Percentiles rank a stretch among this genome's conserved stretches.
These are phyloP conservation scores for Drosophila lacertosa DNA, from an alignment of 1,140 invertebrate species.

Conservation along the genomic window DNA sequence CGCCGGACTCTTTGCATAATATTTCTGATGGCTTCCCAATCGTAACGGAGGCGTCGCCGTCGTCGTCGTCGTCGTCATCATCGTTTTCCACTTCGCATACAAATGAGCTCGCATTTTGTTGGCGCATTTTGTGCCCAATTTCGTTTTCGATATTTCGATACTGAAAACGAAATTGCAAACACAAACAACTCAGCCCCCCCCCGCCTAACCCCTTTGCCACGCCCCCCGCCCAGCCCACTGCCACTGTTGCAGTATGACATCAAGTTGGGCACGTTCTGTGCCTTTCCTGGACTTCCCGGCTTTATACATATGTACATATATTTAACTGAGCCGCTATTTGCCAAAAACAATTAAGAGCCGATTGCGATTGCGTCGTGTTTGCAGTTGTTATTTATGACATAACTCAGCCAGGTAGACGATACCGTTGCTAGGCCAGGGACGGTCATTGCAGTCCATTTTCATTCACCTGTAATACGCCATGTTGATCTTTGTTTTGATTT, in stretches of 20 bases:
- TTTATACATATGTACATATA: constrained; percentile 31
- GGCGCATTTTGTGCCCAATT: constrained; percentile 59
- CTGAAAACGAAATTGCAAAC: constrained; percentile 72
- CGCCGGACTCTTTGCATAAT: constrained; percentile 68
- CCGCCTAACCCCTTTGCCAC: no score
- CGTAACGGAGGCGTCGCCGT: constrained; percentile 46
- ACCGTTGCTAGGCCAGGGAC: constrained; percentile 52
- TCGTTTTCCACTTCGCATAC: constrained; percentile 50
- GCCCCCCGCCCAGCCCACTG: no score
- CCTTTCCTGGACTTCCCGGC: constrained; percentile 70
- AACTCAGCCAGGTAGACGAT: constrained; percentile 31
- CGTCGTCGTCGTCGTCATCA: constrained; percentile 28
- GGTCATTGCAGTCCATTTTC: constrained; percentile 54
- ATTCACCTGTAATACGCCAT: not conserved
- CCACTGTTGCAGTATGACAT: not conserved
- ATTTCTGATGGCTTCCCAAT: constrained; percentile 69
- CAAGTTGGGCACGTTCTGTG: constrained; percentile 43
- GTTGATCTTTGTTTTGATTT: not conserved
- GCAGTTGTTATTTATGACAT: constrained; percentile 68
- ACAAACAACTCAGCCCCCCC: constrained; percentile 21
- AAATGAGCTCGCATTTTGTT: constrained; percentile 51
- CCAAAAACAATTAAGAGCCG: constrained; percentile 59
- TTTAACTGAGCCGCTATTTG: constrained; percentile 45
- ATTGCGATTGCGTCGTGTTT: constrained; percentile 58
- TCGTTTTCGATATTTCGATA: constrained; percentile 60